A percentile compares a stretch with the other conserved stretches of the same genome.
These are phyloP conservation scores for Phengaris alcon DNA, from an alignment of 2,888 invertebrate species.

Conservation along the genomic window DNA sequence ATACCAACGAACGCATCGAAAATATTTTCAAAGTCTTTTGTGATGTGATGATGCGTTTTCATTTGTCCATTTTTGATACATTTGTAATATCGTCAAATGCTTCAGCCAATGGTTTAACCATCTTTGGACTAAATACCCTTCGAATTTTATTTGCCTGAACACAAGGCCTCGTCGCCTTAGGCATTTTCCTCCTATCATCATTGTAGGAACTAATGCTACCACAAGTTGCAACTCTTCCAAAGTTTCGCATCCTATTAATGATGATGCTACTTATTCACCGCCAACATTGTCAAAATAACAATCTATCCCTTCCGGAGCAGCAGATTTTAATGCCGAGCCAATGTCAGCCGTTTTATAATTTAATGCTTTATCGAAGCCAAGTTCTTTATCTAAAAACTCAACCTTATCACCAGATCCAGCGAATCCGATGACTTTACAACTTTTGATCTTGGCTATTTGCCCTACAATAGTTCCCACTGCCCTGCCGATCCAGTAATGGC, in stretches of 20 bases:
- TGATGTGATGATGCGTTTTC: conserved; percentile 81
- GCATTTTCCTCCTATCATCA: conserved; percentile 45
- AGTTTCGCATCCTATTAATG: conserved; percentile 77
- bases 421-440: conserved; percentile 80
- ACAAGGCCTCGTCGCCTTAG: conserved; percentile 67
- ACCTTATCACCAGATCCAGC: conserved; percentile 84
- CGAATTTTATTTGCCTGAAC: conserved; percentile 78
- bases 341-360: conserved; percentile 83
- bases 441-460: conserved; percentile 84
- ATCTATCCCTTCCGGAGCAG: conserved; percentile 83
- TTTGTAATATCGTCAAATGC: conserved; percentile 76
- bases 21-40: conserved; percentile 83
- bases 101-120: conserved; percentile 71
- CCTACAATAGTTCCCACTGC: conserved; percentile 85
- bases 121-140: conserved; percentile 71
- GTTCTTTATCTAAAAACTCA: conserved; percentile 79
- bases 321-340: conserved; percentile 72
- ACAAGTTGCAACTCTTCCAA: conserved; percentile 50
- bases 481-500: conserved; percentile 84
- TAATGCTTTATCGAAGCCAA: conserved; percentile 83
- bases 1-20: conserved; percentile 83
- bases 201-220: conserved; percentile 63
- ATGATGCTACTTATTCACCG: conserved; percentile 79
- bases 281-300: conserved; percentile 87
- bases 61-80: conserved; percentile 84